A percentile compares a stretch with the other conserved stretches of the same genome.
Evolutionary conservation across 2,888 invertebrate genomes (phyloP).

Genomic region (Horisme vitalbata): DNA sequence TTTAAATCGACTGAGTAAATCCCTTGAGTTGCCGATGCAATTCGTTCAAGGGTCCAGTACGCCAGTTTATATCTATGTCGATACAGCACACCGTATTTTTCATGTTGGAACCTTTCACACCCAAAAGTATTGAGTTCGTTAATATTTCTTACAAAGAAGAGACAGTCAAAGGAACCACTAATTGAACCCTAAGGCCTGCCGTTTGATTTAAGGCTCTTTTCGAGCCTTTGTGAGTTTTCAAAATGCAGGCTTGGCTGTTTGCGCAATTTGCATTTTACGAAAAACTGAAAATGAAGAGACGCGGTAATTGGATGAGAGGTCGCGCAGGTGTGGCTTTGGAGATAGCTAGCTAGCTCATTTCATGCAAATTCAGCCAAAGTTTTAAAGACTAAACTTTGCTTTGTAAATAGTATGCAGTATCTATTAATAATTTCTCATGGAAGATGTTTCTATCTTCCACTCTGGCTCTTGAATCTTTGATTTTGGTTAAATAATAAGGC

Average conservation of each 20-base stretch:
- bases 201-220: slow-evolving; percentile 27
- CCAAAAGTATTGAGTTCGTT: slow-evolving; percentile 12
- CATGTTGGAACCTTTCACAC: neutral
- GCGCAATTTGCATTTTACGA: slow-evolving; percentile 40
- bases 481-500: too few species aligned
- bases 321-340: slow-evolving; percentile 11
- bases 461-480: too few species aligned
- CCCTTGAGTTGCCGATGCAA: too few species aligned
- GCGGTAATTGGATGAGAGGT: slow-evolving; percentile 33
- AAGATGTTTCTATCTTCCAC: too few species aligned
- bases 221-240: slow-evolving; percentile 29
- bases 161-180: slow-evolving; percentile 21
- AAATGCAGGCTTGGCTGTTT: slow-evolving; percentile 38
- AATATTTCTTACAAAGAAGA: slow-evolving; percentile 11
- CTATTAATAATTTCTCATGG: too few species aligned
- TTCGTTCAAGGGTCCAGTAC: too few species aligned
- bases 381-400: too few species aligned
- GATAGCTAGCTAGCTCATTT: neutral
- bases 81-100: slow-evolving; percentile 4
- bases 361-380: neutral
- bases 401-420: too few species aligned
- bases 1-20: too few species aligned
- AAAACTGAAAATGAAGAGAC: slow-evolving; percentile 29
- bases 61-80: too few species aligned
- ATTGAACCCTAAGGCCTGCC: slow-evolving; percentile 25